A percentile compares a stretch with the other conserved stretches of the same genome.
These are phyloP conservation scores for Eristalis pertinax DNA, from an alignment of 2,888 invertebrate genomes.

Conservation along the genomic window DNA sequence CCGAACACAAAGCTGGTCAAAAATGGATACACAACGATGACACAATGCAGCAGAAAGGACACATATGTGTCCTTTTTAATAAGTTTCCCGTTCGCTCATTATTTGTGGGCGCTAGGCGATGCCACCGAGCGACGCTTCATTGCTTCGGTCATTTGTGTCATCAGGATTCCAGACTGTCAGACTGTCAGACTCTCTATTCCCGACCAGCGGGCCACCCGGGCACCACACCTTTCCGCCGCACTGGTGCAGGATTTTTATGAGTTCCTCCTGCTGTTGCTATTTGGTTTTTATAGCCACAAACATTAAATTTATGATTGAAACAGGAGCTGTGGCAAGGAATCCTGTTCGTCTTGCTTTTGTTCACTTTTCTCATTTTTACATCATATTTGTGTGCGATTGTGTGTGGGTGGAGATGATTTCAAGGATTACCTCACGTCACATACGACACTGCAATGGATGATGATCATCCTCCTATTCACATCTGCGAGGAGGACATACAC, in stretches of 20 bases:
- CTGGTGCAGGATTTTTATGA: constrained; percentile 43
- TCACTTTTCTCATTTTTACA: constrained; percentile 32
- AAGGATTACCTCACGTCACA: constrained; percentile 45
- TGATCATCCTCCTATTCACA: constrained; percentile 39
- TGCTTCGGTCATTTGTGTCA: constrained; percentile 66
- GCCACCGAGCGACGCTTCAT: constrained; percentile 54
- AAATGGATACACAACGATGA: constrained; percentile 7
- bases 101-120: constrained; percentile 27
- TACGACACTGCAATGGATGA: constrained; percentile 26
- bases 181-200: not conserved
- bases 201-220: constrained; percentile 16
- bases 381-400: constrained; percentile 11
- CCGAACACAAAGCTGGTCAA: constrained; percentile 24
- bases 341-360: constrained; percentile 7
- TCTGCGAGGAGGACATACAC: not conserved
- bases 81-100: constrained; percentile 56
- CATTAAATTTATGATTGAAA: constrained; percentile 67
- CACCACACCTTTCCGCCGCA: no score
- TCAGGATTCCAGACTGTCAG: constrained; percentile 41
- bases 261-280: constrained; percentile 47
- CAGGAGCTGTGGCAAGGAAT: constrained; percentile 1
- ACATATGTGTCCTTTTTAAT: constrained; percentile 65
- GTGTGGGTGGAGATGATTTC: not conserved
- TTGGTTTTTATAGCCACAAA: constrained; percentile 52
- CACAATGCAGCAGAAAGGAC: constrained; percentile 40